Evolutionary conservation across 2,888 invertebrate genomes (phyloP), one percentile per base, ranked within the genome.

Genomic region (Monochamus alternatus): DNA sequence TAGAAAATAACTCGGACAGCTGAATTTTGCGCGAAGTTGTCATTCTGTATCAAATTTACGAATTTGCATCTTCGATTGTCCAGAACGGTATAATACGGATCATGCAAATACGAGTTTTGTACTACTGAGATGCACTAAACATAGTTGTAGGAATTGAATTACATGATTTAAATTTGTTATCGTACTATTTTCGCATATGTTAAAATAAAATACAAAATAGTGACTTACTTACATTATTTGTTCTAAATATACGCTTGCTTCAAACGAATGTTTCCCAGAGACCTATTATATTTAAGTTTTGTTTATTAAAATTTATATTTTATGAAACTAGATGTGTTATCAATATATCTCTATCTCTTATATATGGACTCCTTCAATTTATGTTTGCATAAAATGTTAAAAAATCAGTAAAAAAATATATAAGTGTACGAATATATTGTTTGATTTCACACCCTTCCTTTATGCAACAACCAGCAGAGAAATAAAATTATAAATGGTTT

Each of bases 351-450:
- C 14, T 63, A 44, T 63, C 14, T 22, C 22, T 22, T 63, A 44
- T 44, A 44, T 44, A 63, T 63, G 63, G 63, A 44, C 63, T 63
- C 63, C 60, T 47, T 47, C 55, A 22, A 63, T 63, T 63, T 63
- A 47, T 64, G 64, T 64, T 64, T 38, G 14, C 12, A 44, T 47
- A 64, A 64, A 47, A 51, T 22, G 44, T 64, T 47, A 22, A 64
- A 64, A 64, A 64, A 64, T 47, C 51, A 75, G 75, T 77, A 77
- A 73, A 77, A 8, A 69, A 73, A 75, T 77, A 70, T 72, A 60
- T 73, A 74, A 75, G 74, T 73, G 73, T 43, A 44, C n/a, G 66
- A 60, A 58, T 3, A 30, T 52, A 5, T 65, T 60, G 51, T 68
- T 75, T 72, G 75, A 71, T 75, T 76, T 64, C 47, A 64, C 47